phyloP scores from a whole-genome alignment of 2,888 invertebrate genomes.

The Metacarcinus magister region DNA sequence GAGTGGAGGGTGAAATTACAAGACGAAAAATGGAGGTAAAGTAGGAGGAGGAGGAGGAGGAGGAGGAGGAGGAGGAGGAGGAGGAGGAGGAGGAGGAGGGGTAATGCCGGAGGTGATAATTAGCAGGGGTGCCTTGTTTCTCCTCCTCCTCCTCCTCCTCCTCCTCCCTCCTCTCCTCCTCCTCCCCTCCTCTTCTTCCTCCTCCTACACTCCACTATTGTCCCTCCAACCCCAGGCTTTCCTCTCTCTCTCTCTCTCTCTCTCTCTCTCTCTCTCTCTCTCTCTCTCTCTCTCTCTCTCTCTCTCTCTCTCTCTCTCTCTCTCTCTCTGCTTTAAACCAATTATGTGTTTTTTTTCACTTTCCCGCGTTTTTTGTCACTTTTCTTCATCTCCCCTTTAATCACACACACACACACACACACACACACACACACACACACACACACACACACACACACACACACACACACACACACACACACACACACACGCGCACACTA shows the following conservation, averaged over 20 bases:
- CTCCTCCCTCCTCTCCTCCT: too few species aligned
- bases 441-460: slow-evolving; percentile 71
- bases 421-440: slow-evolving; percentile 64
- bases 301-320: neutral
- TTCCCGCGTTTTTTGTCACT: neutral
- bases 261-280: too few species aligned
- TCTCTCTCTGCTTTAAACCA: slow-evolving; percentile 12
- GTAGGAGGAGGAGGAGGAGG: neutral
- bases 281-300: too few species aligned
- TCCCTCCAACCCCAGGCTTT: too few species aligned
- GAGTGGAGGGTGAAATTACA: slow-evolving; percentile 12
- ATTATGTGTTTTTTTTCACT: slow-evolving; percentile 26
- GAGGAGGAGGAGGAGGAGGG: slow-evolving; percentile 7
- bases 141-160: neutral
- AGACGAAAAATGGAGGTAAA: neutral
- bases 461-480: slow-evolving; percentile 64
- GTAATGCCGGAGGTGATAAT: slow-evolving; percentile 26
- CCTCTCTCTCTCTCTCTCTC: too few species aligned
- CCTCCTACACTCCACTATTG: too few species aligned
- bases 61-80: slow-evolving; percentile 26
- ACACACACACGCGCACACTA: slow-evolving; percentile 35
- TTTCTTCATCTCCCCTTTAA: neutral
- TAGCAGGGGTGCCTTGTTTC: neutral
- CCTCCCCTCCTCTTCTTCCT: too few species aligned
- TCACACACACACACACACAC: slow-evolving; percentile 58